phyloP scores from a whole-genome alignment of 1,140 invertebrate genomes.

The Chymomyza costata region DNA sequence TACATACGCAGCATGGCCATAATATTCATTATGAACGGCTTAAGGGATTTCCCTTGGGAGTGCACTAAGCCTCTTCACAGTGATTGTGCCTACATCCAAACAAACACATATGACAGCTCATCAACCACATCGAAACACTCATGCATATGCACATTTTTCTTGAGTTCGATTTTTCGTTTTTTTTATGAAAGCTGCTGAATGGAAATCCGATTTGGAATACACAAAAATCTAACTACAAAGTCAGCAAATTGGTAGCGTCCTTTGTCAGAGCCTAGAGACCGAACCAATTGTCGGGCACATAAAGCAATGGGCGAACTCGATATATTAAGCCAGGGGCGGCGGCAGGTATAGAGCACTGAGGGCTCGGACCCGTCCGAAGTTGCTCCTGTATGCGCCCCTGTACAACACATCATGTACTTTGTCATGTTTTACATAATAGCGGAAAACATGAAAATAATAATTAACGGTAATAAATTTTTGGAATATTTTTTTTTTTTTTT shows the following conservation, averaged over 20 bases:
- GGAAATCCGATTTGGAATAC: constrained; percentile 57
- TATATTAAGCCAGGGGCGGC: background rate
- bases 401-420: constrained; percentile 18
- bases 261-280: constrained; percentile 16
- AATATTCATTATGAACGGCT: constrained; percentile 75
- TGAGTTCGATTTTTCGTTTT: constrained; percentile 16
- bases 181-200: constrained; percentile 38
- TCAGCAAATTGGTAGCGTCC: constrained; percentile 58
- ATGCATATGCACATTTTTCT: constrained; percentile 50
- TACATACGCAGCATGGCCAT: too few relatives aligned
- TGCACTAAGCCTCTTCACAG: constrained; percentile 65
- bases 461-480: constrained; percentile 55
- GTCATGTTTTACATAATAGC: constrained; percentile 40
- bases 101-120: constrained; percentile 14
- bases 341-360: too few relatives aligned
- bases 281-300: constrained; percentile 40
- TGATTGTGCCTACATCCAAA: constrained; percentile 41
- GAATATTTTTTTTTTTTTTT: constrained; percentile 1
- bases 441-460: constrained; percentile 53
- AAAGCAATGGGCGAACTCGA: constrained; percentile 23
- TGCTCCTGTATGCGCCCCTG: too few relatives aligned
- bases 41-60: constrained; percentile 71
- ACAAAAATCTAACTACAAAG: constrained; percentile 28
- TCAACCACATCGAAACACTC: constrained; percentile 12
- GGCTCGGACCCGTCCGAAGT: too few relatives aligned